A percentile compares a stretch with the other conserved stretches of the same genome.
Evolutionary conservation across 2,888 invertebrate species (phyloP).

Genomic region (Saturnia pavonia): DNA sequence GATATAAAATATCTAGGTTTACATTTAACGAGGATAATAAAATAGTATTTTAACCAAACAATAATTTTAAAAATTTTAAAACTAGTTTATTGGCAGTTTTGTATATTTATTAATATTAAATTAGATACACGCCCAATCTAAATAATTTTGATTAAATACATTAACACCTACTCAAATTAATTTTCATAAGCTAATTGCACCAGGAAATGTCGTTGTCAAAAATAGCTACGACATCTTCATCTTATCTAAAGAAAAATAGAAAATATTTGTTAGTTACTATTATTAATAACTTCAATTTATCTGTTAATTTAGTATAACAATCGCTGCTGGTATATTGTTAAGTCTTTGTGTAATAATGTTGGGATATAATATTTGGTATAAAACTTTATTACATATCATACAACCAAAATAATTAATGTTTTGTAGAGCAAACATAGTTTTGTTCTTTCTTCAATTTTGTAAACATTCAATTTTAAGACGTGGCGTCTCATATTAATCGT

Average conservation of each 20-base stretch:
- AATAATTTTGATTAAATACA: neutral
- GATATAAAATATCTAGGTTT: constrained; percentile 23
- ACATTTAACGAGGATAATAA: constrained; percentile 18
- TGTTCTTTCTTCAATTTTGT: too few relatives aligned
- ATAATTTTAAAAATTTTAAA: neutral
- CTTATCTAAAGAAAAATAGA: neutral
- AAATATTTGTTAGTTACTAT: neutral
- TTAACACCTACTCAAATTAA: neutral
- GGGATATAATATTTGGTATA: neutral
- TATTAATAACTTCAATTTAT: neutral
- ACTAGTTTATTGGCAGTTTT: neutral
- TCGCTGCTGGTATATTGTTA: neutral
- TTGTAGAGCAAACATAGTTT: too few relatives aligned
- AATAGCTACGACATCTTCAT: too few relatives aligned
- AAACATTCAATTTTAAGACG: too few relatives aligned
- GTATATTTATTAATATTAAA: too few relatives aligned
- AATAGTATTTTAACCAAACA: neutral
- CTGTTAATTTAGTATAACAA: neutral
- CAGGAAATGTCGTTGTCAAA: neutral
- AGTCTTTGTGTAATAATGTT: neutral
- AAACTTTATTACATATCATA: neutral
- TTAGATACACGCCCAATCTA: neutral
- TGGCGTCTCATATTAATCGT: too few relatives aligned
- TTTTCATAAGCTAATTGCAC: neutral
- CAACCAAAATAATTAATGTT: neutral